Conservation (phyloP, 2,888 invertebrate species). For the Drosophila kokeensis region DNA sequence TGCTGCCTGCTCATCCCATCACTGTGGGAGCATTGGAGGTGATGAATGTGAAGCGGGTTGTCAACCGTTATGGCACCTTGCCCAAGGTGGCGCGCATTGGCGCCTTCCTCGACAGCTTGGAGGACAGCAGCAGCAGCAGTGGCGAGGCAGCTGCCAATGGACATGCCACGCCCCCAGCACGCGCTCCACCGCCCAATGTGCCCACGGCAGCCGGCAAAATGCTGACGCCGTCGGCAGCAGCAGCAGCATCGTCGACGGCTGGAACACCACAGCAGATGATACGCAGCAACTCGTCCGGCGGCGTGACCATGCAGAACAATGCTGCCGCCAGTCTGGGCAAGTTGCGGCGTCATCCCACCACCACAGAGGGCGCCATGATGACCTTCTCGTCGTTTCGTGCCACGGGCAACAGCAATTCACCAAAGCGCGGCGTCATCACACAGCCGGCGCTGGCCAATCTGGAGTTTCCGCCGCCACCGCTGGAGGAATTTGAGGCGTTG, state of each 20-base stretch:
- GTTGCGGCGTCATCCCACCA: constrained; percentile 86
- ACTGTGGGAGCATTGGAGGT: constrained; percentile 97
- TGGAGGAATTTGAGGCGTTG: constrained; percentile 87
- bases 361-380: constrained; percentile 86
- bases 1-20: constrained; percentile 85
- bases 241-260: constrained; percentile 13
- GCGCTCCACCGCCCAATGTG: constrained; percentile 29
- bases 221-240: neutral
- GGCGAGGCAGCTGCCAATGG: constrained; percentile 47
- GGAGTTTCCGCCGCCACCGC: constrained; percentile 94
- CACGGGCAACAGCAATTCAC: constrained; percentile 89
- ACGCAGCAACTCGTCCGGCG: constrained; percentile 94
- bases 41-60: constrained; percentile 97
- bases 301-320: constrained; percentile 89
- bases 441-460: constrained; percentile 92
- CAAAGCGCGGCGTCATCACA: constrained; percentile 86
- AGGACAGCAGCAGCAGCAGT: constrained; percentile 87
- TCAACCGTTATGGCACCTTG: constrained; percentile 97
- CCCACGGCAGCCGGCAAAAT: constrained; percentile 7
- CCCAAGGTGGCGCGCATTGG: constrained; percentile 98
- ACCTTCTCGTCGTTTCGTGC: constrained; percentile 86
- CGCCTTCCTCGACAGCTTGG: constrained; percentile 96
- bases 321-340: constrained; percentile 87
- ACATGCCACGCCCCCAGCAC: constrained; percentile 55
- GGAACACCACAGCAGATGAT: constrained; percentile 90